Conservation (phyloP, 2,888 invertebrate genomes). For the Lordiphosa fenestrarum region DNA sequence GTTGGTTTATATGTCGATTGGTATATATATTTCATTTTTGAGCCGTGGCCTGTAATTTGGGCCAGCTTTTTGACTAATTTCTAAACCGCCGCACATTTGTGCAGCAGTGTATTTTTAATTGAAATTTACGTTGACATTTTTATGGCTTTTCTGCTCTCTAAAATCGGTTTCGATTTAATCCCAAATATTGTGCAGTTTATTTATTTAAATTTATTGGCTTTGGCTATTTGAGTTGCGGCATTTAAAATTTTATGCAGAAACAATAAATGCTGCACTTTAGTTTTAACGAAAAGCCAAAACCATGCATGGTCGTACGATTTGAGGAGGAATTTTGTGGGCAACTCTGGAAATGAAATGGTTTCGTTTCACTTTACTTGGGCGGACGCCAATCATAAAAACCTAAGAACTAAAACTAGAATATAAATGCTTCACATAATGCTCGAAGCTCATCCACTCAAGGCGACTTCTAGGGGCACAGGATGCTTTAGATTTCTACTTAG, state of each 20-base stretch:
- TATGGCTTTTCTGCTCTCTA: constrained; percentile 39
- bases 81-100: no score
- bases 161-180: constrained; percentile 14
- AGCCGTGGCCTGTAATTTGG: constrained; percentile 3
- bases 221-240: constrained; percentile 37
- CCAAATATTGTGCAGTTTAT: constrained; percentile 44
- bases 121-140: constrained; percentile 64
- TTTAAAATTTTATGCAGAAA: constrained; percentile 48
- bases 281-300: no score
- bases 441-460: no score
- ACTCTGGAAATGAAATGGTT: no score
- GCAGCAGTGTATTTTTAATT: constrained; percentile 44
- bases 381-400: no score
- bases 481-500: no score
- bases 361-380: no score
- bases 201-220: constrained; percentile 60
- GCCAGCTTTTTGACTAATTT: not conserved
- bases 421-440: no score
- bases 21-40: constrained; percentile 10
- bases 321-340: no score
- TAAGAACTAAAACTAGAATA: no score
- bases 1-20: constrained; percentile 9
- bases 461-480: no score
- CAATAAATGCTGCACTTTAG: not conserved
- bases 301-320: no score